Evolutionary conservation across 2,113 vertebrate genomes (phyloP).

Genomic region (Dicentrarchus labrax): DNA sequence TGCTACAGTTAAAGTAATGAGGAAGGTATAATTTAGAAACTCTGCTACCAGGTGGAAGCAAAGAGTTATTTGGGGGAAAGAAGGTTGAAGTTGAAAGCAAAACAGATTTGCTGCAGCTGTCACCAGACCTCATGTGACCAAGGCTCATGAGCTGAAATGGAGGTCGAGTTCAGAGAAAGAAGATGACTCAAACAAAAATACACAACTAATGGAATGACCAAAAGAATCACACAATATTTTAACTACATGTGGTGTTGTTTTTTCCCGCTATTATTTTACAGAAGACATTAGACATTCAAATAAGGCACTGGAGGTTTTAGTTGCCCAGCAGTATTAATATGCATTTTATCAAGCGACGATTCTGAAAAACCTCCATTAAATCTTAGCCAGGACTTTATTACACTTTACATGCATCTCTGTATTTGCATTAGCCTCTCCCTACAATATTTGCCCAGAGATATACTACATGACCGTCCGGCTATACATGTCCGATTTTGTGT

Average conservation of each 20-base stretch:
- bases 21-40: not conserved
- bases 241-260: not conserved
- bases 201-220: not conserved
- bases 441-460: not conserved
- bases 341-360: not conserved
- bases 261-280: not conserved
- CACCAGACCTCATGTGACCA: slow-evolving; percentile 43
- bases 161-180: not conserved
- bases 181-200: not conserved
- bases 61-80: not conserved
- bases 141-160: slow-evolving; percentile 32
- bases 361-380: not conserved
- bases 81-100: slow-evolving; percentile 11
- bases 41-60: slow-evolving; percentile 55
- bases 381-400: not conserved
- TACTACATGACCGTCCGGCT: not conserved
- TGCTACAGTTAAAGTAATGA: too few species aligned
- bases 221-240: not conserved
- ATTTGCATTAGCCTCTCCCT: slow-evolving; percentile 5
- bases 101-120: slow-evolving; percentile 63
- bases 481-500: not conserved
- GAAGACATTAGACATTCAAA: not conserved
- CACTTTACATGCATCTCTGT: not conserved
- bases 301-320: not conserved
- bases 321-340: not conserved